Base-by-base conservation (phyloP, 2,797 vertebrate genomes). In the Liasis olivaceus region DNA sequence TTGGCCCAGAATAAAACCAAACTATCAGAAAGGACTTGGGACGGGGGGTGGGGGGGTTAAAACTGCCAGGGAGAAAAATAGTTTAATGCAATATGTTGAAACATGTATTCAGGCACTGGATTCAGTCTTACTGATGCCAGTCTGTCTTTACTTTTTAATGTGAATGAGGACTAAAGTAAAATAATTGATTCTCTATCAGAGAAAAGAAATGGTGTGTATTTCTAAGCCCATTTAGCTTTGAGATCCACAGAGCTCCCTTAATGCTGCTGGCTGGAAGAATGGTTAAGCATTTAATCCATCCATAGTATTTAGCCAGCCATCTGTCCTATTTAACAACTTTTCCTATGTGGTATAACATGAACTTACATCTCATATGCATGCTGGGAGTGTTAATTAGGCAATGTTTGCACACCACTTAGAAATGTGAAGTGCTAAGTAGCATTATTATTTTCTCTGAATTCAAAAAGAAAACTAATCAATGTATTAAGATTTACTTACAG, bases 351-450 rank as follows among this genome's bases (percentile, higher is more conserved):
- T 36, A 63, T 59, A 92, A 90, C 42, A 92, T 62, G 11, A 92
- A 62, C 5, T 69, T 0, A 0, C 14, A 47, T 36, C 58, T 31
- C 90, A 91, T 9, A 89, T 64, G 62, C 91, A 69, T 87, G 88
- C 28, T 91, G 84, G 42, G 63, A n/a, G 26, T 89, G 92, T 22
- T 54, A 95, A 95, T 90, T 63, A 94, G 84, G 89, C 47, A 93
- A 8, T 11, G 60, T 92, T 92, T 66, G 89, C 5, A 42, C 2
- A 47, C 56, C 87, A 36, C 60, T 60, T 31, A 64, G 63, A 94
- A 88, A 66, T 28, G 54, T 87, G 62, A 92, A 92, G 54, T 92
- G 92, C 86, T 66, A 91, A 93, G 60, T 59, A 91, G 92, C 7
- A 88, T 59, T 91, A 92, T 85, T 88, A 89, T 72, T 90, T 85